These are phyloP conservation scores for Drosophila robusta DNA, from an alignment of 2,888 invertebrate species.

Conservation along the genomic window DNA sequence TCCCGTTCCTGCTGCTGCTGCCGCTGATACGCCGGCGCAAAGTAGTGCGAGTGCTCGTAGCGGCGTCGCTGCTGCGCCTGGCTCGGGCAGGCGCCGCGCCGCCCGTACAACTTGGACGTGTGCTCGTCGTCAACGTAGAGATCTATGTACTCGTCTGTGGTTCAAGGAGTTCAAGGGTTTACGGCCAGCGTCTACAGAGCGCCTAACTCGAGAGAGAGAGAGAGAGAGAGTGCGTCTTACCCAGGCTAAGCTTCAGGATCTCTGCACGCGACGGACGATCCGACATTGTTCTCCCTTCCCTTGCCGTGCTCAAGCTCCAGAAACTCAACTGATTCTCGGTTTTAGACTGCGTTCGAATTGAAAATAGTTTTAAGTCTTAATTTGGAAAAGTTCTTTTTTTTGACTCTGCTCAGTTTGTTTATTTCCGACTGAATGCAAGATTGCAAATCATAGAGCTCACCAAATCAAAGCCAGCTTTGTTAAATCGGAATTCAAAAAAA, in stretches of 20 bases:
- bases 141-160: conserved; percentile 3
- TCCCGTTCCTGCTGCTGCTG: conserved; percentile 1
- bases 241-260: conserved; percentile 4
- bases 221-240: conserved; percentile 7
- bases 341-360: too few relatives aligned
- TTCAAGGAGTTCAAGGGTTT: neutral
- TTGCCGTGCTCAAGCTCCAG: neutral
- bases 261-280: neutral
- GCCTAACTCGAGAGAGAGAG: neutral
- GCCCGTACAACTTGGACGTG: neutral
- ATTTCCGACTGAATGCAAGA: neutral
- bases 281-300: conserved; percentile 5
- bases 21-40: conserved; percentile 5
- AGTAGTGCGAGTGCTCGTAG: conserved; percentile 11
- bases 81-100: neutral
- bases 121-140: neutral
- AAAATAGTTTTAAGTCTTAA: too few relatives aligned
- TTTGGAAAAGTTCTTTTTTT: too few relatives aligned
- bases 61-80: neutral
- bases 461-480: neutral
- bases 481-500: neutral
- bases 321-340: neutral
- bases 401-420: neutral
- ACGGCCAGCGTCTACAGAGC: neutral
- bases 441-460: neutral